Base-by-base conservation (phyloP, 2,888 invertebrate species). In the Boloria euphrosyne region DNA sequence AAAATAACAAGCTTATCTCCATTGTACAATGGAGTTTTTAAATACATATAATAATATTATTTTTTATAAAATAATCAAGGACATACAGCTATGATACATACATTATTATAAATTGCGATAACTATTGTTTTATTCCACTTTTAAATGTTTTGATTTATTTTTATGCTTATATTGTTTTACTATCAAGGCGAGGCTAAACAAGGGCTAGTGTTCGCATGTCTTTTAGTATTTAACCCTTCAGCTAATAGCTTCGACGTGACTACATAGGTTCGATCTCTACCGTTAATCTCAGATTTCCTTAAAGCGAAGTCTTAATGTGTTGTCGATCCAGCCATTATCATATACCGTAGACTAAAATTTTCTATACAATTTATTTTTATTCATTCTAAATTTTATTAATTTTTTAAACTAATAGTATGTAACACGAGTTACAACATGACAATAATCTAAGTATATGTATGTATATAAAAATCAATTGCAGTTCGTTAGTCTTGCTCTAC, bases 241-340 rank as follows among this genome's bases (percentile, higher is more conserved):
- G 79, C 82, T 89, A 86, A 90, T 89, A 87, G 89, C 80, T 73
- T 71, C 78, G 78, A 88, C 91, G 90, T 90, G 90, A 89, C 87
- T 85, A 70, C 74, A 83, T 83, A 82, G 83, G 82, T 78, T 80
- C 75, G 71, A 88, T 89, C 86, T 81, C 77, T 75, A 61, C 53
- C 61, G 68, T 66, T 68, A 66, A 70, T 70, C 70, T 70, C 54
- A 64, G 61, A 66, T 70, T 47, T 60, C 53, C 54, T 60, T 65
- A 46, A 65, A 63, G 52, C 57, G 47, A 63, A 67, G 62, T 58
- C 62, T 81, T 83, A 85, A 86, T 86, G 83, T 84, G 79, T 67
- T 67, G 64, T 64, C 62, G 55, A 66, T 55, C 31, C 61, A 22
- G 49, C 60, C 47, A 50, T 58, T 65, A 52, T 44, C 58, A 17